phyloP scores from a whole-genome alignment of 2,113 vertebrate species.

The Pithys albifrons region DNA sequence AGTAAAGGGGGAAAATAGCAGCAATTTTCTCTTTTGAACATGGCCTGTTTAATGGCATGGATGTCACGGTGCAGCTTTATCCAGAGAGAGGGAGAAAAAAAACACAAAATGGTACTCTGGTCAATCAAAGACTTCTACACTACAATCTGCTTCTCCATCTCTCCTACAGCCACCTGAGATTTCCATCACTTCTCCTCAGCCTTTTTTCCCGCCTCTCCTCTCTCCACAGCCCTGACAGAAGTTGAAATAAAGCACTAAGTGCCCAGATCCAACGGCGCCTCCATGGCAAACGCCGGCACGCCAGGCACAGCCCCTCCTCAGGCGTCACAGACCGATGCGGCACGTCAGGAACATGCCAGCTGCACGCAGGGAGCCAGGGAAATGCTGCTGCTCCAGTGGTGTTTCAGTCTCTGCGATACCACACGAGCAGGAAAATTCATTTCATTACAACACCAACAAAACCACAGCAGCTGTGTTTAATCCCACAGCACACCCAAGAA shows the following conservation, averaged over 20 bases:
- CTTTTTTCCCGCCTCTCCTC: background rate
- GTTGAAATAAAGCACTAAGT: background rate
- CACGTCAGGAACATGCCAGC: rapidly evolving
- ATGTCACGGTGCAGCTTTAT: slow-evolving; percentile 76
- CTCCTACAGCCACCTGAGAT: slow-evolving; percentile 37
- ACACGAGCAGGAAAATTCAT: rapidly evolving
- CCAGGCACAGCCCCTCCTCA: background rate
- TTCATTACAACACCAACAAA: background rate
- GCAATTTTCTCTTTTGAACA: slow-evolving; percentile 84
- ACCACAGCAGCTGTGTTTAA: background rate
- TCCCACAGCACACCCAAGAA: background rate
- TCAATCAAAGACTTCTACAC: slow-evolving; percentile 71
- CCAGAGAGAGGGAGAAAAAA: slow-evolving; percentile 67
- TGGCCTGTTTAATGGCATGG: slow-evolving; percentile 80
- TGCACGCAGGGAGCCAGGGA: background rate
- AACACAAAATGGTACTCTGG: slow-evolving; percentile 71
- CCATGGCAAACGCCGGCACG: rapidly evolving
- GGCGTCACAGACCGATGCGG: background rate
- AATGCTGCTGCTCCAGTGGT: background rate
- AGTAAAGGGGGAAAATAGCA: slow-evolving; percentile 82
- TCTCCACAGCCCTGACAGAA: background rate
- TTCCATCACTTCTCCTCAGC: slow-evolving; percentile 37
- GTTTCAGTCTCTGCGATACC: background rate
- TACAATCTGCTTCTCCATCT: slow-evolving; percentile 38
- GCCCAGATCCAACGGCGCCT: background rate